phyloP scores from a whole-genome alignment of 2,888 invertebrate genomes.

The Neocrepidodera transversa region DNA sequence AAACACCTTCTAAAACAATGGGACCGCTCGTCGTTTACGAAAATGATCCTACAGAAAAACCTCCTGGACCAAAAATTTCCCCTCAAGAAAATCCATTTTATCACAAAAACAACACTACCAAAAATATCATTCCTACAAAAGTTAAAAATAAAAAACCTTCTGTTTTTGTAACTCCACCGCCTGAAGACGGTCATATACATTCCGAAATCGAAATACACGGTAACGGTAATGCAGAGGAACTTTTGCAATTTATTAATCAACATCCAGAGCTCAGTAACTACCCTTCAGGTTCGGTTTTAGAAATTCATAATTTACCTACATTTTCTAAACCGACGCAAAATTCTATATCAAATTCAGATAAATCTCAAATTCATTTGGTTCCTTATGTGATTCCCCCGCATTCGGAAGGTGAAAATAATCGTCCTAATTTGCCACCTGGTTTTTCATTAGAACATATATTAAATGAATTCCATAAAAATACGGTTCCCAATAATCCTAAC shows the following conservation, averaged over 20 bases:
- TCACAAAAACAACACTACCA: slow-evolving; percentile 34
- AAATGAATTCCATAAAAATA: slow-evolving; percentile 55
- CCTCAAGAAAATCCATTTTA: slow-evolving; percentile 50
- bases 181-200: slow-evolving; percentile 31
- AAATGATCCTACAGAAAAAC: slow-evolving; percentile 45
- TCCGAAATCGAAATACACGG: slow-evolving; percentile 49
- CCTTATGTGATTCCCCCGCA: slow-evolving; percentile 47
- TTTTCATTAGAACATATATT: slow-evolving; percentile 55
- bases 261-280: slow-evolving; percentile 59
- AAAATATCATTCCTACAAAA: slow-evolving; percentile 51
- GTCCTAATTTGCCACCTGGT: slow-evolving; percentile 47
- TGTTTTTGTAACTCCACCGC: slow-evolving; percentile 46
- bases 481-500: slow-evolving; percentile 39
- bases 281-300: slow-evolving; percentile 58
- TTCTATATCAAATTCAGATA: slow-evolving; percentile 24
- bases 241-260: slow-evolving; percentile 57
- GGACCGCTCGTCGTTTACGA: slow-evolving; percentile 56
- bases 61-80: slow-evolving; percentile 34
- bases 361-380: slow-evolving; percentile 41
- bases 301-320: slow-evolving; percentile 54
- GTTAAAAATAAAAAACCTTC: slow-evolving; percentile 38
- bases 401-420: slow-evolving; percentile 31
- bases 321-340: slow-evolving; percentile 23
- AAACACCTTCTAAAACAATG: slow-evolving; percentile 54
- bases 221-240: slow-evolving; percentile 54